Evolutionary conservation across 2,113 vertebrate genomes (phyloP).

Genomic region (Bucco capensis): DNA sequence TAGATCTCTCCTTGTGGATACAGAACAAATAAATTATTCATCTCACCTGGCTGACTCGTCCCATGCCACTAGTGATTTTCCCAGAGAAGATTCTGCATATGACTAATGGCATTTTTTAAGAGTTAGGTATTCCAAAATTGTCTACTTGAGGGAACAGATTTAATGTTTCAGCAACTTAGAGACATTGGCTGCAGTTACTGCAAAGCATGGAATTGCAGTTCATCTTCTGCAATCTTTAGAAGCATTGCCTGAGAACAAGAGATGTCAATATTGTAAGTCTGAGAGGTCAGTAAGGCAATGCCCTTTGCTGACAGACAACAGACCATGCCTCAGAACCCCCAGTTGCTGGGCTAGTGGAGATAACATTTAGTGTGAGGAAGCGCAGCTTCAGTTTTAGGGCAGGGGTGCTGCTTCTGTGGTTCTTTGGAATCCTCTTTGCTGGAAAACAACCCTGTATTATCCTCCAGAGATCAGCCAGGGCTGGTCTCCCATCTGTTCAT

Average conservation of each 20-base stretch:
- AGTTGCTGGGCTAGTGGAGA: constrained; percentile 6
- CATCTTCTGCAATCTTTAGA: background rate
- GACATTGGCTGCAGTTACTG: constrained; percentile 22
- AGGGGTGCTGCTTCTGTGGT: constrained; percentile 17
- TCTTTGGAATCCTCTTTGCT: constrained; percentile 49
- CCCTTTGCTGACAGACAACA: constrained; percentile 33
- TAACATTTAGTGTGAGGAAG: constrained; percentile 8
- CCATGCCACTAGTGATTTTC: background rate
- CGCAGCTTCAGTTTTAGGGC: constrained; percentile 33
- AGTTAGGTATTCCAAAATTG: constrained; percentile 22
- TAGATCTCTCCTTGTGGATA: background rate
- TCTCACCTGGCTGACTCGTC: constrained; percentile 13
- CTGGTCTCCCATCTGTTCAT: constrained; percentile 51
- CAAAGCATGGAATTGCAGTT: constrained; percentile 28
- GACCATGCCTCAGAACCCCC: background rate
- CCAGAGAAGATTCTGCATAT: background rate
- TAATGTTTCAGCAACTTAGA: constrained; percentile 22
- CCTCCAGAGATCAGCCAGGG: constrained; percentile 37
- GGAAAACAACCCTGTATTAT: constrained; percentile 35
- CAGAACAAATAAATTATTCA: background rate
- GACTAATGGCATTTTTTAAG: constrained; percentile 48
- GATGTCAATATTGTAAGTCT: background rate
- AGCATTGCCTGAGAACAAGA: constrained; percentile 30
- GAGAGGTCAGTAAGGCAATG: background rate
- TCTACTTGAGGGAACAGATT: constrained; percentile 46